These are phyloP conservation scores for Eutrigla gurnardus DNA, from an alignment of 2,797 vertebrate genomes.

Conservation along the genomic window DNA sequence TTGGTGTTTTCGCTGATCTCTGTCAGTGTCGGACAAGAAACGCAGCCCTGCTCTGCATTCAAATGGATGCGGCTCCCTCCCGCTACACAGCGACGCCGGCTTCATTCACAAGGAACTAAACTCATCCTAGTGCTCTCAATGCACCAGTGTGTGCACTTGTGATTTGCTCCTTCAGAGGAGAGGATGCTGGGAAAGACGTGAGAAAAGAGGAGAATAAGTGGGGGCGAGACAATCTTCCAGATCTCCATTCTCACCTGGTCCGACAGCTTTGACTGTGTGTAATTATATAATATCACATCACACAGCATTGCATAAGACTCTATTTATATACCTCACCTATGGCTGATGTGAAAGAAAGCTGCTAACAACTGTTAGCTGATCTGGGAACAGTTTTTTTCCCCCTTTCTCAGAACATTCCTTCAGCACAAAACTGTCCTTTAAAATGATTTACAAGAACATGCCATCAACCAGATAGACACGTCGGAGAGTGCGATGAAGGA, in stretches of 20 bases:
- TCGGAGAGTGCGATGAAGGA: not conserved
- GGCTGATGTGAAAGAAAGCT: constrained; percentile 52
- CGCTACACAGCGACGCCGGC: constrained; percentile 24
- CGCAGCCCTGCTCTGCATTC: not conserved
- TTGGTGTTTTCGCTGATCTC: not conserved
- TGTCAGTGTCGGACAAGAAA: not conserved
- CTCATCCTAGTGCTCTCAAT: constrained; percentile 10
- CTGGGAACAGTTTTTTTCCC: constrained; percentile 9
- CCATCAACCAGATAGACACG: constrained; percentile 15
- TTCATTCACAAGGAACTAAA: constrained; percentile 32
- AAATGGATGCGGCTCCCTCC: constrained; percentile 9
- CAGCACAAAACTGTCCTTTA: constrained; percentile 32
- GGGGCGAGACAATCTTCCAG: not conserved
- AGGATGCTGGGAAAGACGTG: not conserved
- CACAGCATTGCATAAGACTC: constrained; percentile 61
- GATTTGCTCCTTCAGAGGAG: not conserved
- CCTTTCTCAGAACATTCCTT: not conserved
- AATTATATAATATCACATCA: constrained; percentile 64
- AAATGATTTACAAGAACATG: constrained; percentile 20
- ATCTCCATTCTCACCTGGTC: constrained; percentile 25
- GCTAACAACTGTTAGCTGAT: constrained; percentile 36
- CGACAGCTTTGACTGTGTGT: constrained; percentile 29
- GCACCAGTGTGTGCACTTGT: constrained; percentile 5
- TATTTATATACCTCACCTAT: constrained; percentile 68
- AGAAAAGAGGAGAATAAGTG: not conserved